phyloP scores from a whole-genome alignment of 2,113 vertebrate genomes.

The Suricata suricatta region DNA sequence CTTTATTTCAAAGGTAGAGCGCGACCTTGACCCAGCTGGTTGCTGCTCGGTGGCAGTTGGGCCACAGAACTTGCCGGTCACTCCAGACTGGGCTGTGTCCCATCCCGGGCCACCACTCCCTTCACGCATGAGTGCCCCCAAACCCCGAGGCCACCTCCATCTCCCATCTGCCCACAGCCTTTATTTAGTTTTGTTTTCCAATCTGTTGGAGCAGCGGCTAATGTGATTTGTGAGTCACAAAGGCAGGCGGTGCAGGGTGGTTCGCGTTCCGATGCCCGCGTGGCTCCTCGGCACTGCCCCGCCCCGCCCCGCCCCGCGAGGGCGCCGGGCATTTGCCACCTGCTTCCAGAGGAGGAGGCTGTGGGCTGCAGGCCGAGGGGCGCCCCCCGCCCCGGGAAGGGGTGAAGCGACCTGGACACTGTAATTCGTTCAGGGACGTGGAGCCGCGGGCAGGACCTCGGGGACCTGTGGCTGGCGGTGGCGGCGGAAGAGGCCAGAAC shows the following conservation, averaged over 20 bases:
- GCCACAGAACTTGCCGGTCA: neutral
- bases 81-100: neutral
- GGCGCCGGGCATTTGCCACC: accelerated
- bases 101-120: accelerated
- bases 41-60: neutral
- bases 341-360: no score
- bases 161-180: no score
- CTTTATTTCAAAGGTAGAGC: neutral
- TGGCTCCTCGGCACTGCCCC: neutral
- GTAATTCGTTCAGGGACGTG: neutral
- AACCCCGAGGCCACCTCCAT: neutral
- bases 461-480: accelerated
- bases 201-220: neutral
- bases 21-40: neutral
- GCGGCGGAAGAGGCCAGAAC: accelerated
- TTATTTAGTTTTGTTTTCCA: neutral
- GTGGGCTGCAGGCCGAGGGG: neutral
- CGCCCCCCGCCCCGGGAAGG: neutral
- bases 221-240: neutral
- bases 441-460: neutral
- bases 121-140: accelerated
- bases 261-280: neutral
- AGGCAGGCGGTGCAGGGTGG: neutral
- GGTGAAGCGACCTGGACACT: accelerated
- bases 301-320: accelerated